Base-by-base conservation (phyloP, 2,888 invertebrate species). In the Drosophila pseudotakahashii region DNA sequence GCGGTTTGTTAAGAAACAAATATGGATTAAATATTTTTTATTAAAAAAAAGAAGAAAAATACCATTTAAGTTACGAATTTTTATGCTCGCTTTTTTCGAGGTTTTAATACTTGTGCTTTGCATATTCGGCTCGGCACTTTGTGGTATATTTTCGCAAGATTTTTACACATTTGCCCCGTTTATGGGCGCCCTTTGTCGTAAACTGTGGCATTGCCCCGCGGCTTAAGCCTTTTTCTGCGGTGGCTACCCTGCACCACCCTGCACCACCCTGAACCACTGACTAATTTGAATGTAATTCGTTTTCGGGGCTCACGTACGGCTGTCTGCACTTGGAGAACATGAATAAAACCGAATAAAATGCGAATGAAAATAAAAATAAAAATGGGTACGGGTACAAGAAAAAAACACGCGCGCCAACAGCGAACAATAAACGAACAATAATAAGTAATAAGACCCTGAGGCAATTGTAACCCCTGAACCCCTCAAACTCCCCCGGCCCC, bases 251-350 rank as follows among this genome's bases (percentile, higher is more conserved):
- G 7, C 23, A 14, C n/a, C 19, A 6, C 30, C 7, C 34, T 13
- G 23, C 30, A n/a, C 41, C 41, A 30, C 32, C 34, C 30, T 34
- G 45, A 41, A 42, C 44, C 44, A n/a, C 44, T 53, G 54, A 76
- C 79, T 83, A 83, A 81, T 83, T 83, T 81, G 71, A 83, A 83
- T 81, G 78, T 81, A 79, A 79, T 79, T 80, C 79, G 58, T 36
- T 59, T 72, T 52, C n/a, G 74, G 59, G 45, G 68, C 77, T 69
- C 80, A 77, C 81, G 76, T 77, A 73, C 67, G 37, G 42, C 66
- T 76, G 78, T 66, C 72, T 79, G 77, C 76, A 68, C 76, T 53
- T 48, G 54, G 34, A 62, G 73, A 79, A 79, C 80, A 78, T 69
- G 78, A 80, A 82, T 77, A 77, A 75, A 76, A 75, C 52, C 69